Conservation (phyloP, 2,113 vertebrate species). For the Seriola rivoliana region DNA sequence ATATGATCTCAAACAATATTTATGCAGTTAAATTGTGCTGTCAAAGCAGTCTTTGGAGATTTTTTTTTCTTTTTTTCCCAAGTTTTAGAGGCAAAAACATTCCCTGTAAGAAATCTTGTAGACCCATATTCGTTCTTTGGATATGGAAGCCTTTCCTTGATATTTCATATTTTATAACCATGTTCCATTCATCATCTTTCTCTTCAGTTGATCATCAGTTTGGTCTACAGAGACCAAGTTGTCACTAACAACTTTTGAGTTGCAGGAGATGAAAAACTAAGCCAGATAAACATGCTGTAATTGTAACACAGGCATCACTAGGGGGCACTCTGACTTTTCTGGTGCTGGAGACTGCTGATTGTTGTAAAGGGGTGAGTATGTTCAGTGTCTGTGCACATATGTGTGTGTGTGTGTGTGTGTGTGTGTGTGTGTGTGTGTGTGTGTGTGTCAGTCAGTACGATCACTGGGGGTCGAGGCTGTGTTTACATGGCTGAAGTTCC, state of each 20-base stretch:
- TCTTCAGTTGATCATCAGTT: constrained; percentile 55
- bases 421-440: constrained; percentile 10
- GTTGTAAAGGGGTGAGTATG: constrained; percentile 20
- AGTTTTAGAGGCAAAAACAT: constrained; percentile 22
- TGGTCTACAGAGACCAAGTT: constrained; percentile 47
- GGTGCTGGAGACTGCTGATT: constrained; percentile 20
- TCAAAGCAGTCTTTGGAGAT: constrained; percentile 27
- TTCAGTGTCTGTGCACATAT: constrained; percentile 14
- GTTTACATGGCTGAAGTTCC: constrained; percentile 91
- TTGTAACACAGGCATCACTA: constrained; percentile 63
- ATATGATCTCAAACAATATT: constrained; percentile 40
- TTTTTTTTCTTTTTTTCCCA: not conserved
- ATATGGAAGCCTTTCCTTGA: constrained; percentile 38
- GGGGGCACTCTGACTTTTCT: constrained; percentile 78
- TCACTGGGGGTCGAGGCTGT: constrained; percentile 57
- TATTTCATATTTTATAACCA: constrained; percentile 56
- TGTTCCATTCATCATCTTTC: constrained; percentile 47
- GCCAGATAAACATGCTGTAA: constrained; percentile 23
- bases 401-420: not conserved
- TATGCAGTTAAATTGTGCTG: constrained; percentile 25
- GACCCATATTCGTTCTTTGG: constrained; percentile 19
- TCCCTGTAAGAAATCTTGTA: constrained; percentile 3
- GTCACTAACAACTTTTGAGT: constrained; percentile 54
- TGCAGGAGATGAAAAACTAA: constrained; percentile 43
- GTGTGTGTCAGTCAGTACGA: constrained; percentile 40